Evolutionary conservation across 2,797 vertebrate genomes (phyloP).

Genomic region (Tiaroga cobitis): DNA sequence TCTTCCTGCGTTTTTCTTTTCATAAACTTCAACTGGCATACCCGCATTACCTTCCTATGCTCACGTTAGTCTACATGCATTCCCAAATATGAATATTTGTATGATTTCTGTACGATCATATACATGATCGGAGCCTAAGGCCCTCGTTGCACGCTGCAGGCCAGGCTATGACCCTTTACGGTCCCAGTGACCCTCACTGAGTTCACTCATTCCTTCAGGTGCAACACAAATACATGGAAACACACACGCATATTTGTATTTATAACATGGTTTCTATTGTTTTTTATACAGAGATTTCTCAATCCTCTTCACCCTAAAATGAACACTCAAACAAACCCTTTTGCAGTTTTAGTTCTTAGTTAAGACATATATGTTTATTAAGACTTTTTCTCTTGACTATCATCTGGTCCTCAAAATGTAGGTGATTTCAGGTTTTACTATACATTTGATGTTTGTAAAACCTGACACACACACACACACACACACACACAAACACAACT

Average conservation of each 20-base stretch:
- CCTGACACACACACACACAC: slow-evolving; percentile 34
- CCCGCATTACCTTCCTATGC: background rate
- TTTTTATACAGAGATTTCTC: background rate
- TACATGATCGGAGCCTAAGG: slow-evolving; percentile 22
- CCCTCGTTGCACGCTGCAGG: slow-evolving; percentile 41
- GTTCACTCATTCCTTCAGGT: slow-evolving; percentile 56
- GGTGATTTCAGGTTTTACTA: background rate
- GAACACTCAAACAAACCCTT: background rate
- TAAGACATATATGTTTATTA: background rate
- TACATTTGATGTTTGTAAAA: background rate
- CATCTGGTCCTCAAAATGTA: background rate
- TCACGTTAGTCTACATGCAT: background rate
- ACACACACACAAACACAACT: slow-evolving; percentile 46
- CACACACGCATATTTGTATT: background rate
- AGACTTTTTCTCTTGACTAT: background rate
- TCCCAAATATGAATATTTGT: slow-evolving; percentile 9
- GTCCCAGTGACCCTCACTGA: slow-evolving; percentile 46
- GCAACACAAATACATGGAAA: slow-evolving; percentile 36
- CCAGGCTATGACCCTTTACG: slow-evolving; percentile 44
- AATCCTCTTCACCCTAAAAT: background rate
- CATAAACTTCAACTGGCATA: slow-evolving; percentile 25
- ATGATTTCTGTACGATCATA: slow-evolving; percentile 10
- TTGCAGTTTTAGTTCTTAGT: background rate
- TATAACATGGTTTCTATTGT: background rate
- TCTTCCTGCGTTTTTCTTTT: slow-evolving; percentile 27